Base-by-base conservation (phyloP, 2,888 invertebrate genomes). In the Hermaeophaga mercurialis region DNA sequence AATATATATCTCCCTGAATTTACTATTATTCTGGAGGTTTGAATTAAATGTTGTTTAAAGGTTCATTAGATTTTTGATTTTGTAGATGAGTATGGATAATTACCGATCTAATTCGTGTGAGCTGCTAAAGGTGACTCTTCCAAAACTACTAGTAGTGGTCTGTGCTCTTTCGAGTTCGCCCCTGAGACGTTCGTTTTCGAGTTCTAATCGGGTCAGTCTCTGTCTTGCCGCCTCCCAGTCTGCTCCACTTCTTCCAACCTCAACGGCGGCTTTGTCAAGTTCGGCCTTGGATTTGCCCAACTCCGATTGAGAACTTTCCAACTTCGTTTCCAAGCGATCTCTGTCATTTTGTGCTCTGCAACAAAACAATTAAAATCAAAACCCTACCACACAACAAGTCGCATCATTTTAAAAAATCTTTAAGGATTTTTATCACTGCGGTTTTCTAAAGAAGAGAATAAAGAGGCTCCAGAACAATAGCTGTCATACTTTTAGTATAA, bases 271-370 rank as follows among this genome's bases (percentile, higher is more conserved):
- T 77, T 94, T 95, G 74, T 96, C 95, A 58, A 95, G 80, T 75
- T 95, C 95, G 11, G 94, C 95, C 80, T 94, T 94, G 60, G 94
- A 94, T 79, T 95, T 95, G 43, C 95, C 95, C 55, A 96, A 81
- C 77, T 95, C 95, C 33, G 93, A 92, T 75, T 95, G 95, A 33
- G 94, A 94, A 72, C 91, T 90, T 78, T 96, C 95, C 67, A 96
- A 79, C 75, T 94, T 94, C 44, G 92, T 87, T 81, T 95, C 95
- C 38, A 95, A 82, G 12, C 94, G 85, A 72, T 95, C 95, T 73
- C 95, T 92, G 75, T 95, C 95, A 1, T 90, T 89, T 73, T 91
- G 89, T 17, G 92, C 92, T 72, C 95, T 57, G 22, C 14, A 49
- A 56, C 22, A 18, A 44, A 26, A 43, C 5, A 18, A 45, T 6